Evolutionary conservation across 2,888 invertebrate genomes (phyloP), one percentile per base, ranked within the genome.

Genomic region (Sinopyrophorus schimmeli): DNA sequence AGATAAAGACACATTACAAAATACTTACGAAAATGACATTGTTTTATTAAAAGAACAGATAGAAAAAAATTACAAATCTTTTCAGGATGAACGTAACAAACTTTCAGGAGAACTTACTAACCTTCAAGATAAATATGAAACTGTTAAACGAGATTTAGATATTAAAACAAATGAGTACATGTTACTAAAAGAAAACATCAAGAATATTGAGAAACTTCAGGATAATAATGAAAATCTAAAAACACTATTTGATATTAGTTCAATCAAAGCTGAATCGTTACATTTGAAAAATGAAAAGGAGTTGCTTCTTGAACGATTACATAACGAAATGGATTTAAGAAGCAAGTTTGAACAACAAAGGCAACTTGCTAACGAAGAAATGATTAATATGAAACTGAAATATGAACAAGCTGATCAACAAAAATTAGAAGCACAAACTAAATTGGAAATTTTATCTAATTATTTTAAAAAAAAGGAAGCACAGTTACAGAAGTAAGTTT

Each of bases 391-490:
- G 9, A 78, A 78, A 51, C 76, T 77, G 49, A 80, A 81, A 58
- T 81, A 79, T 60, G 79, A 80, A 62, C 73, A 80, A 57, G 83
- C 85, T 1, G 86, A 87, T 63, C 81, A 81, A 55, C 84, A 85
- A 46, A 84, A 83, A 62, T 78, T 82, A 0, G 92, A 93, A 68
- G 87, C 91, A 0, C 80, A 84, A 60, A 92, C 91, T 0, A 83
- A 89, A 61, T 78, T 94, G 1, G 89, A 90, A 66, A 92, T 94
- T 1, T 76, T 95, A 24, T 87, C 89, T 0, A 87, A 86, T 66
- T 94, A 93, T 72, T 94, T 94, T 75, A 90, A 92, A 65, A 92
- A 94, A 57, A 87, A 90, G 62, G 94, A 94, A 72, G 80, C 84
- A 7, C 88, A 92, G 72, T 76, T 93, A 32, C 84, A 92, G 74